Base-by-base conservation (phyloP, 2,113 vertebrate genomes). In the Carlito syrichta region DNA sequence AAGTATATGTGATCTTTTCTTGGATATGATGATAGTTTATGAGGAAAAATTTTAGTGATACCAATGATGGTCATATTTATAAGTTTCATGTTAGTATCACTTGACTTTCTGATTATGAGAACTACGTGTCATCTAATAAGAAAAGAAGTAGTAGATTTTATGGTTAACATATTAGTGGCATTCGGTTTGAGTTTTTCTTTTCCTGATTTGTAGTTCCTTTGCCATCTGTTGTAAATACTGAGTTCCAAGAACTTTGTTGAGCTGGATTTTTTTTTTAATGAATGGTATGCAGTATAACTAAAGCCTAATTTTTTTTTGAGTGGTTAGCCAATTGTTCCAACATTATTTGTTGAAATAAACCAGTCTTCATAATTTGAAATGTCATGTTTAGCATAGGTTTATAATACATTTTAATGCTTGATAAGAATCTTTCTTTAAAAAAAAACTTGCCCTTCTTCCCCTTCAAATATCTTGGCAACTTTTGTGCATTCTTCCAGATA, bases 1-100 rank as follows among this genome's bases (percentile, higher is more conserved):
- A 96, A 96, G 89, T 95, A n/a, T 43, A 60, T 93, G 17, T 95
- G 68, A 93, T 73, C 43, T 69, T 87, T 43, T 93, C 27, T 83
- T 89, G 88, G 76, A 81, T 35, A 79, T 91, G 54, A 27, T 88
- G 66, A 32, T 83, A 84, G 60, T 95, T 96, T 78, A 56, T 89
- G 73, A 84, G 91, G 62, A 81, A 81, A 92, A 96, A 20, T 82
- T 17, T 66, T 86, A 52, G 40, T 95, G 25, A 8, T 84, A 90
- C 50, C 20, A 86, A 0, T 81, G 35, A 85, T 40, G 32, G 32
- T 76, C 17, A n/a, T 74, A 62, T 91, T 74, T 73, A 60, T 48
- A 76, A 54, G 16, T 77, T 94, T 85, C 63, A 22, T 84, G 22
- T 86, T 32, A 69, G 58, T 77, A 89, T 45, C 40, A 91, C 38